phyloP scores from a whole-genome alignment of 2,797 vertebrate genomes.

The Cyclura pinguis region DNA sequence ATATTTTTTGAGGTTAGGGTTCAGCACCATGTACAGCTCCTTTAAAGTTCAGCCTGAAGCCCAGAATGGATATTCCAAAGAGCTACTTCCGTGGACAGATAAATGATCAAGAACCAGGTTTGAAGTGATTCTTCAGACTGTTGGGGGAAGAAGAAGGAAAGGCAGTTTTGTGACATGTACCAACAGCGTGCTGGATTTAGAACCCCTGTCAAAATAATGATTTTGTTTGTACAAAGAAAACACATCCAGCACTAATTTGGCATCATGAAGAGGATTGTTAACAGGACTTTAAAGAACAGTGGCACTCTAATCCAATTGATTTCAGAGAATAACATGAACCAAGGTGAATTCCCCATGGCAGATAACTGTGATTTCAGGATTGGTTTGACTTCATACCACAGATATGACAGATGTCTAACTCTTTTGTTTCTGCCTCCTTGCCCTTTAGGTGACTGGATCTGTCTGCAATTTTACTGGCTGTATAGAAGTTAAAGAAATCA shows the following conservation, averaged over 20 bases:
- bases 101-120: no score
- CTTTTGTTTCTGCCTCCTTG: constrained; percentile 48
- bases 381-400: background rate
- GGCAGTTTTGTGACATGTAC: no score
- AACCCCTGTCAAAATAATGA: background rate
- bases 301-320: background rate
- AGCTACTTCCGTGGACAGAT: no score
- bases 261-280: background rate
- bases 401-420: background rate
- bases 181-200: background rate
- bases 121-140: no score
- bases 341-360: background rate
- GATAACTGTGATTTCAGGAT: background rate
- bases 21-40: no score
- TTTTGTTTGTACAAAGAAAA: background rate
- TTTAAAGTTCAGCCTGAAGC: no score
- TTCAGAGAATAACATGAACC: constrained; percentile 24
- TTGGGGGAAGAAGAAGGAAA: no score
- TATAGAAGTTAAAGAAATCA: constrained; percentile 87
- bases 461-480: constrained; percentile 89
- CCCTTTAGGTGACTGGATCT: constrained; percentile 79
- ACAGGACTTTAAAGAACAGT: background rate
- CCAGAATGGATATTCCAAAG: no score
- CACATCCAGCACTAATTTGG: background rate
- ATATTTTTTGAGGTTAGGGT: no score